A percentile compares a stretch with the other conserved stretches of the same genome.
phyloP scores from a whole-genome alignment of 2,113 vertebrate species.

The Sander lucioperca region DNA sequence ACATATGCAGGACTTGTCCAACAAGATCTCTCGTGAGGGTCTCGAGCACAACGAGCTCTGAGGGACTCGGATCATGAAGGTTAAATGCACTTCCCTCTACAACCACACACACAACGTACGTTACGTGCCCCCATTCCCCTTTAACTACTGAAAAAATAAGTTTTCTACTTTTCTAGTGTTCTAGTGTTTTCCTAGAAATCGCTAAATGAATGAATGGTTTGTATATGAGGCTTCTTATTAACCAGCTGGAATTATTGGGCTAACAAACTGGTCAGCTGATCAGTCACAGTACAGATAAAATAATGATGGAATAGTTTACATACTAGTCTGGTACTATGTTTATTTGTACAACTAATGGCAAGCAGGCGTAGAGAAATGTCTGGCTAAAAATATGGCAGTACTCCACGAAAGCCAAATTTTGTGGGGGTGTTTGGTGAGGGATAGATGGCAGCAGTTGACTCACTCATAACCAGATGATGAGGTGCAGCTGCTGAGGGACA shows the following conservation, averaged over 20 bases:
- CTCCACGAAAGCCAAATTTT: neutral
- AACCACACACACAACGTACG: neutral
- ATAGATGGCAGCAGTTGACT: neutral
- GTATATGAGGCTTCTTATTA: conserved; percentile 26
- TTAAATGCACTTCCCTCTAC: conserved; percentile 26
- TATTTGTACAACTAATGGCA: conserved; percentile 4
- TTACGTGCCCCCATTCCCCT: neutral
- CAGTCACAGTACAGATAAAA: conserved; percentile 1
- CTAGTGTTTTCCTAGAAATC: conserved; percentile 16
- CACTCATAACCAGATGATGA: neutral
- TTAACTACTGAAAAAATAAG: conserved; percentile 16
- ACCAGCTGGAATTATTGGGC: conserved; percentile 5
- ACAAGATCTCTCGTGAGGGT: conserved; percentile 89
- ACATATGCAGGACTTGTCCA: conserved; percentile 93
- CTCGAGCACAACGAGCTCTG: conserved; percentile 95
- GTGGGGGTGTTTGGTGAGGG: neutral
- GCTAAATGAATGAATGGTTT: conserved; percentile 26
- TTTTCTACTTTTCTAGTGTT: conserved; percentile 50
- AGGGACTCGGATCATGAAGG: conserved; percentile 48
- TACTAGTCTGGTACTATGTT: neutral
- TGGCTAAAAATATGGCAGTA: neutral
- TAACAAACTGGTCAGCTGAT: neutral
- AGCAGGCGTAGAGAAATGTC: conserved; percentile 3
- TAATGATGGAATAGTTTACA: neutral
- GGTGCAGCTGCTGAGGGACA: neutral